Percentiles rank a stretch among this genome's conserved stretches.
phyloP scores from a whole-genome alignment of 53 echinoderm and acorn worm genomes.

The Luidia sarsii region DNA sequence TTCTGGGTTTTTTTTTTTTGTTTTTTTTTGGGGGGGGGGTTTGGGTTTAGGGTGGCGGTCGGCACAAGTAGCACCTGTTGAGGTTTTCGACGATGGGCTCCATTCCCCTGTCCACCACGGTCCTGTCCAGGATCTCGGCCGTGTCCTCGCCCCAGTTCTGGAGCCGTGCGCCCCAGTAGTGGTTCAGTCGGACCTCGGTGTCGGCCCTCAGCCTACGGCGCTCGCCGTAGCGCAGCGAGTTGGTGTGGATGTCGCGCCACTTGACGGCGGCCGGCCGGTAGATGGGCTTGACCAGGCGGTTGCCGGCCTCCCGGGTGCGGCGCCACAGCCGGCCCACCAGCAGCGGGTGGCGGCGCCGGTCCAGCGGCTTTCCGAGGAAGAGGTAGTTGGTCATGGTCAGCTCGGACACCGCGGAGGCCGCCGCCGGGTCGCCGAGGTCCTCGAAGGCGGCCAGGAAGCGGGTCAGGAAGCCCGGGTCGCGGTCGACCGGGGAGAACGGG shows the following conservation, averaged over 20 bases:
- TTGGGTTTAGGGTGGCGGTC: too few relatives aligned
- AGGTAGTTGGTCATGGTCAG: conserved; percentile 15
- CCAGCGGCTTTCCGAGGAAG: conserved; percentile 20
- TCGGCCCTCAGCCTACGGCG: neutral
- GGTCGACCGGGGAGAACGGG: neutral
- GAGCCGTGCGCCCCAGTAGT: conserved; percentile 31
- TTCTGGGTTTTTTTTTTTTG: too few relatives aligned
- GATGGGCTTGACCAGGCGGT: conserved; percentile 14
- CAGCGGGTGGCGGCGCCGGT: neutral
- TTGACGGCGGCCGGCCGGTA: neutral
- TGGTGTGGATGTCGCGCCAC: conserved; percentile 5
- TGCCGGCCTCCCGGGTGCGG: neutral
- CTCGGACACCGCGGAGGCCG: neutral
- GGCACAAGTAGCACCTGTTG: neutral
- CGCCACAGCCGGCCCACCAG: conserved; percentile 8
- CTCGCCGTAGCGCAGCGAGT: neutral
- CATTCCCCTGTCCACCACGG: conserved; percentile 30
- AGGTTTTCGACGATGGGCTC: conserved; percentile 3
- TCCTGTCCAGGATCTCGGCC: conserved; percentile 11
- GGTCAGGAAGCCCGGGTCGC: neutral
- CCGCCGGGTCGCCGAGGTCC: neutral
- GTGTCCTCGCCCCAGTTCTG: conserved; percentile 40
- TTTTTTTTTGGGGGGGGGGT: too few relatives aligned
- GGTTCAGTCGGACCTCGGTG: neutral
- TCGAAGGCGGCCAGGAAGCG: too few relatives aligned